Evolutionary conservation across 2,888 invertebrate genomes (phyloP), one percentile per base, ranked within the genome.

Genomic region (Cosmia trapezina): DNA sequence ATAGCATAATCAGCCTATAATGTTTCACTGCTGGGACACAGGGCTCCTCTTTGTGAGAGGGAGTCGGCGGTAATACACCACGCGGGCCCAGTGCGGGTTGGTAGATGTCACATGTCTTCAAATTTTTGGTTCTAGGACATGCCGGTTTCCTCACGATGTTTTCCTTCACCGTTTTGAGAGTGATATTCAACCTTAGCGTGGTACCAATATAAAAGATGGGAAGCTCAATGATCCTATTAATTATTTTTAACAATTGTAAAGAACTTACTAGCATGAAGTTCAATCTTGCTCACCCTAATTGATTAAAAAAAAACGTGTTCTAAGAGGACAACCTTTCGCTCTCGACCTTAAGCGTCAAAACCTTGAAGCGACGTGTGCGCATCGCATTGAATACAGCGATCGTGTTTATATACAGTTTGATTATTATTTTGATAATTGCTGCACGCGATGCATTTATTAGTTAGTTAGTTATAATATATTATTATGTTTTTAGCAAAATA

Each of bases 321-420:
- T 2, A 56, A 62, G 79, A 81, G 83, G 79, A 83, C 78, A 81
- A 81, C 74, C 67, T 83, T 78, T 78, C 70, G 61, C 41, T 51
- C 17, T 28, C 73, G 73, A 78, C 81, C 83, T 81, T 65, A 61
- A 4, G n/a, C 28, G 14, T 8, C 7, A n/a, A 37, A 70, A 14
- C 80, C 83, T 81, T 81, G 83, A 61, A 5, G 12, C 28, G 59
- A n/a, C 68, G 59, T 64, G 28, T n/a, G 68, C 72, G 69, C 70
- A 73, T 28, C 37, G 37, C 12, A 28, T 19, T 43, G 37, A 53
- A 51, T 45, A 45, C 17, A 56, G 47, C n/a, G 28, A 54, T 51
- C 33, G 8, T 6, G 37, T 33, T 6, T 28, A 28, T 28, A 22
- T 43, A 70, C n/a, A n/a, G 7, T 56, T 61, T 45, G 9, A 33